Conservation (phyloP, 2,113 vertebrate species). For the Trogon melanurus region DNA sequence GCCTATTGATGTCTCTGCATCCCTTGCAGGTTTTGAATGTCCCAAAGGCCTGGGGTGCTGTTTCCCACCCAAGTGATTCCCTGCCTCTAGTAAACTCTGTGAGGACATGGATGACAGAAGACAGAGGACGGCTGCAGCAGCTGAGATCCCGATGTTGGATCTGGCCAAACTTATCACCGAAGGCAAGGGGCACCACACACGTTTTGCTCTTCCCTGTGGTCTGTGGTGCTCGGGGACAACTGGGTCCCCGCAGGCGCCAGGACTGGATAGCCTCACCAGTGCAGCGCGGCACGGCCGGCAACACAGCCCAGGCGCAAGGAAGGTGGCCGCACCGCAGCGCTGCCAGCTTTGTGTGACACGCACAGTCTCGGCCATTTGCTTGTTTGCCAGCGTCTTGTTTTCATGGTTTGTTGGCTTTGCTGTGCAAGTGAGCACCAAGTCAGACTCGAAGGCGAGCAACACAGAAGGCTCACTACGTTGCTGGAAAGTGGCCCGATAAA, state of each 20-base stretch:
- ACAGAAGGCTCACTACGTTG: background rate
- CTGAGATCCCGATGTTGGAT: accelerated
- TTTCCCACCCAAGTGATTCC: background rate
- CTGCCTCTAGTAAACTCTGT: accelerated
- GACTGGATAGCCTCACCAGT: accelerated
- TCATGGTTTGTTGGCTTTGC: background rate
- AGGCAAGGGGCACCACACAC: no score
- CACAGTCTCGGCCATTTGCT: background rate
- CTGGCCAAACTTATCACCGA: background rate
- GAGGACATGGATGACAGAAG: background rate
- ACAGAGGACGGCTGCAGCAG: background rate
- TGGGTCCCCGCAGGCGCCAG: accelerated
- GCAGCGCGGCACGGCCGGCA: accelerated
- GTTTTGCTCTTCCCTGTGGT: background rate
- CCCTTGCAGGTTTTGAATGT: background rate
- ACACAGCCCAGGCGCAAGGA: accelerated
- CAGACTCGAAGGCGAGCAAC: accelerated
- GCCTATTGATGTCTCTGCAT: background rate
- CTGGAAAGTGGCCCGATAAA: background rate
- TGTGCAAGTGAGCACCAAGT: background rate
- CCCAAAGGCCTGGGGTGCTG: background rate
- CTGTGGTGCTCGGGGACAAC: no score
- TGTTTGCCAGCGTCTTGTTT: background rate
- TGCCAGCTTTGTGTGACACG: background rate
- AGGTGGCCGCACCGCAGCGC: accelerated